Percentiles rank a stretch among this genome's conserved stretches.
Evolutionary conservation across 2,888 invertebrate genomes (phyloP).

Genomic region (Amphipyra tragopoginis): DNA sequence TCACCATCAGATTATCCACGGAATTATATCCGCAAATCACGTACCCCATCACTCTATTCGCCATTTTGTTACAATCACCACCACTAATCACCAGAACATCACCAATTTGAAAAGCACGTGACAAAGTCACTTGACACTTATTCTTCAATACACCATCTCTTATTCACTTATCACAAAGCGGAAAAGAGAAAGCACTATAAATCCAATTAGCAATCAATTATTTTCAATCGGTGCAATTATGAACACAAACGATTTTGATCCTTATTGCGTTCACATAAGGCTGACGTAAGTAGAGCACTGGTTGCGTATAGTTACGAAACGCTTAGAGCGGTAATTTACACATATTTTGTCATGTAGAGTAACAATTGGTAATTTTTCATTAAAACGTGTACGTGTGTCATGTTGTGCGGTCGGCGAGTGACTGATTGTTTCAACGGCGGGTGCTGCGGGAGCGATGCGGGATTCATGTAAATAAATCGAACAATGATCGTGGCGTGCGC

Average conservation of each 20-base stretch:
- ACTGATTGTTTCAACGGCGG: slow-evolving; percentile 59
- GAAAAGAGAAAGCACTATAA: slow-evolving; percentile 59
- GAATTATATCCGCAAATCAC: slow-evolving; percentile 91
- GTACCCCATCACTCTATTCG: slow-evolving; percentile 89
- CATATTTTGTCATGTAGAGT: slow-evolving; percentile 47
- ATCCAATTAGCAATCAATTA: slow-evolving; percentile 57
- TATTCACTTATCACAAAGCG: slow-evolving; percentile 47
- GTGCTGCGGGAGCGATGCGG: slow-evolving; percentile 59
- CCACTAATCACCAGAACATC: slow-evolving; percentile 61
- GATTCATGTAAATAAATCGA: slow-evolving; percentile 57
- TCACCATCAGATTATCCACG: slow-evolving; percentile 90
- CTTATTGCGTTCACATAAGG: slow-evolving; percentile 52
- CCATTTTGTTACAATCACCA: slow-evolving; percentile 72
- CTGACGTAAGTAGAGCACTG: slow-evolving; percentile 21
- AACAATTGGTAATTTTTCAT: slow-evolving; percentile 52
- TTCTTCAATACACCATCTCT: slow-evolving; percentile 36
- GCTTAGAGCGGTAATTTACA: slow-evolving; percentile 42
- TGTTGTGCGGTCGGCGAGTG: slow-evolving; percentile 56
- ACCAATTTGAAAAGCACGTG: slow-evolving; percentile 36
- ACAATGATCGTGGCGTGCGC: slow-evolving; percentile 58
- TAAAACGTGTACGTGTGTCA: slow-evolving; percentile 57
- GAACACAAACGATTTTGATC: slow-evolving; percentile 46
- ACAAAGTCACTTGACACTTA: slow-evolving; percentile 29
- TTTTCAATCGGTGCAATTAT: slow-evolving; percentile 47
- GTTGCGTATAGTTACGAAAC: slow-evolving; percentile 41